These are phyloP conservation scores for Artemia franciscana DNA, from an alignment of 1,140 invertebrate species.

Conservation along the genomic window DNA sequence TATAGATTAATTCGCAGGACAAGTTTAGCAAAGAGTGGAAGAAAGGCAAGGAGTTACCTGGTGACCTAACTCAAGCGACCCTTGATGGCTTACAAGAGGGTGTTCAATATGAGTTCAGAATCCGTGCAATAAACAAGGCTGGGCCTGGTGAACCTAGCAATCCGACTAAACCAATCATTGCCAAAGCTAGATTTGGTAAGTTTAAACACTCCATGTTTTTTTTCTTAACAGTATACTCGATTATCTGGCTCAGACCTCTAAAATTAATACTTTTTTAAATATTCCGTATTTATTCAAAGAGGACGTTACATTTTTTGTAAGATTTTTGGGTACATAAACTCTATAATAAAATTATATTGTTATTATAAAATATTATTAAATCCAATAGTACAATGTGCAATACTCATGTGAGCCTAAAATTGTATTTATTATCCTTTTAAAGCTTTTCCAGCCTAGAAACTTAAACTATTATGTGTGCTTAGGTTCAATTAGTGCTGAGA, in stretches of 20 bases:
- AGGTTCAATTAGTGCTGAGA: too few species aligned
- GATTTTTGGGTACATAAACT: too few species aligned
- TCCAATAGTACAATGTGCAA: too few species aligned
- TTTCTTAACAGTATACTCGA: not conserved
- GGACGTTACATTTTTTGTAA: too few species aligned
- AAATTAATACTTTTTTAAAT: constrained; percentile 6
- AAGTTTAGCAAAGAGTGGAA: constrained; percentile 77
- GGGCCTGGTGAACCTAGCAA: constrained; percentile 85
- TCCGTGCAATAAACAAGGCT: constrained; percentile 83
- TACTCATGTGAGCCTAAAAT: too few species aligned
- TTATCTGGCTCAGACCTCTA: not conserved
- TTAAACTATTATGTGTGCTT: too few species aligned
- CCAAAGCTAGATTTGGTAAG: constrained; percentile 62
- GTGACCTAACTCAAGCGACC: constrained; percentile 44
- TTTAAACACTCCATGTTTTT: not conserved
- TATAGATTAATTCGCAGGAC: too few species aligned
- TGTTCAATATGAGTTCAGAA: constrained; percentile 82
- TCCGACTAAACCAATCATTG: constrained; percentile 77
- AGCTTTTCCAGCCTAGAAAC: too few species aligned
- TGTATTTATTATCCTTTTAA: too few species aligned
- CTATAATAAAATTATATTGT: too few species aligned
- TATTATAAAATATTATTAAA: too few species aligned
- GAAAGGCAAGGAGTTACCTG: constrained; percentile 48
- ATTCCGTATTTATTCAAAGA: too few species aligned
- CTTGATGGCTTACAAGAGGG: constrained; percentile 81